These are phyloP conservation scores for Chondrosia reniformis DNA, from an alignment of 37 sponge, comb jelly and placozoan genomes.

Conservation along the genomic window DNA sequence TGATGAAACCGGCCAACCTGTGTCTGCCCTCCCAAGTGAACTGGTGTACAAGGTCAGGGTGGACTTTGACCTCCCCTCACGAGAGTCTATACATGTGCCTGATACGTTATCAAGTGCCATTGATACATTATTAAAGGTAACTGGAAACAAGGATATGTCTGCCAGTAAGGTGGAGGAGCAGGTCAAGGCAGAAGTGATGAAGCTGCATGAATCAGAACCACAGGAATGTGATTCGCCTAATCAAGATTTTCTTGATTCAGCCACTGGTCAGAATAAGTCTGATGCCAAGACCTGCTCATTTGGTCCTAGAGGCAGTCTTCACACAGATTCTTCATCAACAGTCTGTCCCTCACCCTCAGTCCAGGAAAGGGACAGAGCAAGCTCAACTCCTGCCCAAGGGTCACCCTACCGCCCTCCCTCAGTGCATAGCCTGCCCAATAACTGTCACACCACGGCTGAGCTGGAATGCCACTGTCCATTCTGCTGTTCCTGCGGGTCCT, in stretches of 20 bases:
- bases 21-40: not conserved
- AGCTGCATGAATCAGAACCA: not conserved
- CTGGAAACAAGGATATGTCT: slow-evolving; percentile 21
- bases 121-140: slow-evolving; percentile 7
- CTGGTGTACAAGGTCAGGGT: not conserved
- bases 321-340: not conserved
- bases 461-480: slow-evolving; percentile 30
- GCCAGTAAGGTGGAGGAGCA: slow-evolving; percentile 7
- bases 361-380: not conserved
- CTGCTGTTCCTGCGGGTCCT: slow-evolving; percentile 39
- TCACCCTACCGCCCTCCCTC: slow-evolving; percentile 8
- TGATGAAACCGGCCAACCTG: not conserved
- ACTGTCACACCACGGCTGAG: not conserved
- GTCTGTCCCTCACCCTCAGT: not conserved
- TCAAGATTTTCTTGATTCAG: not conserved
- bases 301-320: not conserved
- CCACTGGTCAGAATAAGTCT: not conserved
- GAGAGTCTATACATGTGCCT: not conserved
- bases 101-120: not conserved
- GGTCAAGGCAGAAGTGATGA: slow-evolving; percentile 2
- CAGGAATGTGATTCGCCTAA: not conserved
- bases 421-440: not conserved
- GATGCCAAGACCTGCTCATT: too few relatives aligned
- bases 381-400: not conserved
- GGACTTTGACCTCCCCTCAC: slow-evolving; percentile 1